Percentiles rank a stretch among this genome's conserved stretches.
phyloP scores from a whole-genome alignment of 2,113 vertebrate species.

The Leucoraja erinaceus region DNA sequence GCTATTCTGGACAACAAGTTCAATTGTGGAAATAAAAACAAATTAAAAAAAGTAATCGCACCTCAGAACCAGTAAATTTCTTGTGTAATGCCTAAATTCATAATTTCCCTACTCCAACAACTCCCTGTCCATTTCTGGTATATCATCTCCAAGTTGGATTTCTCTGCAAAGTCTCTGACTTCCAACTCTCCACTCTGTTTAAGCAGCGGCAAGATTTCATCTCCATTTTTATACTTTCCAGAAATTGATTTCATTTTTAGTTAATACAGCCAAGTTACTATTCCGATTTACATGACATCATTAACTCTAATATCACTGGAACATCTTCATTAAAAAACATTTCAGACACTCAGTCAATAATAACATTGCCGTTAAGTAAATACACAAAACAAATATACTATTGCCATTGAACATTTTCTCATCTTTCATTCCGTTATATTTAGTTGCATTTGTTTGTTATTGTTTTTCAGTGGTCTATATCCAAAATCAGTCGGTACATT shows the following conservation, averaged over 20 bases:
- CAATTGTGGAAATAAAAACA: too few species aligned
- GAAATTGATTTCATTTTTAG: too few species aligned
- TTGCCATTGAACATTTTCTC: background rate
- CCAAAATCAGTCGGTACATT: background rate
- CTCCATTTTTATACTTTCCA: background rate
- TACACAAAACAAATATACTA: background rate
- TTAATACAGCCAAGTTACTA: too few species aligned
- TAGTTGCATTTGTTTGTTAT: background rate
- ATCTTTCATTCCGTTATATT: background rate
- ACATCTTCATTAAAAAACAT: background rate
- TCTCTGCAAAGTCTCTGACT: too few species aligned
- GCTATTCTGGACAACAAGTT: too few species aligned
- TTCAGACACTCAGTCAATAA: background rate
- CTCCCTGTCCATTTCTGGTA: background rate
- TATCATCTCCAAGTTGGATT: background rate
- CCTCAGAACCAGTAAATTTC: background rate
- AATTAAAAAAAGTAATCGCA: too few species aligned
- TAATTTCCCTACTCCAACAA: background rate
- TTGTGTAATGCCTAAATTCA: slow-evolving; percentile 6
- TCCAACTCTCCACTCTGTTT: background rate
- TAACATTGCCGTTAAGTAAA: background rate
- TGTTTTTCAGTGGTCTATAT: background rate
- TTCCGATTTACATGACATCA: background rate
- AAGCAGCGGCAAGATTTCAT: too few species aligned
- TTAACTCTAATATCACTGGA: background rate